Evolutionary conservation across 2,888 invertebrate genomes (phyloP).

Genomic region (Operophtera brumata): DNA sequence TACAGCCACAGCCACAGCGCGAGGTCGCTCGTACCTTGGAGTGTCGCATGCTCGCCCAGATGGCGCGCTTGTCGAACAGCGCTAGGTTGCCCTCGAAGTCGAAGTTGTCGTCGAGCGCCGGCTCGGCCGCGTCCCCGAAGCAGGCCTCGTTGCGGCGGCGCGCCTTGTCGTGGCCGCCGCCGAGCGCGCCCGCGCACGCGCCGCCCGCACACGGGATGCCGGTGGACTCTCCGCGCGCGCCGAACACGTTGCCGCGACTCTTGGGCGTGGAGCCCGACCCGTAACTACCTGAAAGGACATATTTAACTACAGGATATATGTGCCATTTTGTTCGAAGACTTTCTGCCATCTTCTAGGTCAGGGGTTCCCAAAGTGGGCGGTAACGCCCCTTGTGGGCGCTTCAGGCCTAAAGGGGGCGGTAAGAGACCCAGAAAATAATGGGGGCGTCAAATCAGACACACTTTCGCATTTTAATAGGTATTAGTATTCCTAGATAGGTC

Average conservation of each 20-base stretch:
- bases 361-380: too few species aligned
- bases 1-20: too few species aligned
- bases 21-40: too few species aligned
- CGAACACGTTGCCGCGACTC: constrained; percentile 54
- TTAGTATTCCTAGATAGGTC: too few species aligned
- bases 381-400: too few species aligned
- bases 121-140: constrained; percentile 87
- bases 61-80: constrained; percentile 88
- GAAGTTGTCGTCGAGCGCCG: constrained; percentile 87
- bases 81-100: constrained; percentile 97
- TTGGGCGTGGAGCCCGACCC: constrained; percentile 70
- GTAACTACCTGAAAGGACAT: constrained; percentile 44
- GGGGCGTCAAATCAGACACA: too few species aligned
- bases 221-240: constrained; percentile 15
- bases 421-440: too few species aligned
- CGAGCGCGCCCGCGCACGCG: constrained; percentile 52
- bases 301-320: too few species aligned
- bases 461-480: too few species aligned
- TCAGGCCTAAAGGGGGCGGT: too few species aligned
- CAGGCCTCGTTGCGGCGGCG: constrained; percentile 86
- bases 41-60: constrained; percentile 63
- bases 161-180: constrained; percentile 51
- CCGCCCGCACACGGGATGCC: constrained; percentile 40
- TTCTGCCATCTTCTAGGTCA: too few species aligned
- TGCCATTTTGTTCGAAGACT: too few species aligned